Percentiles rank a stretch among this genome's conserved stretches.
Evolutionary conservation across 2,888 invertebrate species (phyloP).

Genomic region (Eurois occulta): DNA sequence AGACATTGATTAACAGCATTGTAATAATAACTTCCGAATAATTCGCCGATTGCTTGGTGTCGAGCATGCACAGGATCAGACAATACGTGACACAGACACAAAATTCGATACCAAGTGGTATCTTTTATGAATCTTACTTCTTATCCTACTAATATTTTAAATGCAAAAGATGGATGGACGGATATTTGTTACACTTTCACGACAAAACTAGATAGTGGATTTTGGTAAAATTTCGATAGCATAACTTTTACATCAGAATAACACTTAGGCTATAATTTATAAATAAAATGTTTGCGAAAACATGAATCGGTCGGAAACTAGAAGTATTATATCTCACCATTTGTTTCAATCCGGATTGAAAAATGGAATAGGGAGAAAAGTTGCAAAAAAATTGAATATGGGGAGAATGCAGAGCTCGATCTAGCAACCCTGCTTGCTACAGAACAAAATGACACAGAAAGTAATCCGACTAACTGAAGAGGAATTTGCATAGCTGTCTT

Average conservation of each 20-base stretch:
- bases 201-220: neutral
- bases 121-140: neutral
- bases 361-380: neutral
- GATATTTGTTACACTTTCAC: neutral
- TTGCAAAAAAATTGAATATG: too few relatives aligned
- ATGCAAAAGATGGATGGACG: neutral
- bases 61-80: neutral
- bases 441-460: conserved; percentile 59
- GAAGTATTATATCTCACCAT: neutral
- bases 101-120: neutral
- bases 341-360: neutral
- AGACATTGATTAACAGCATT: neutral
- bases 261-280: too few relatives aligned
- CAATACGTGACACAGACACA: neutral
- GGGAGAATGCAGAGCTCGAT: neutral
- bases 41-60: neutral
- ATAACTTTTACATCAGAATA: too few relatives aligned
- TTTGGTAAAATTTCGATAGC: neutral
- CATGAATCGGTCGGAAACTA: neutral
- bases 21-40: neutral
- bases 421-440: conserved; percentile 25
- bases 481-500: conserved; percentile 63
- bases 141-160: neutral
- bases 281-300: neutral
- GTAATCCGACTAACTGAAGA: conserved; percentile 62